A percentile compares a stretch with the other conserved stretches of the same genome.
These are phyloP conservation scores for Rissa tridactyla DNA, from an alignment of 2,113 vertebrate genomes.

Conservation along the genomic window DNA sequence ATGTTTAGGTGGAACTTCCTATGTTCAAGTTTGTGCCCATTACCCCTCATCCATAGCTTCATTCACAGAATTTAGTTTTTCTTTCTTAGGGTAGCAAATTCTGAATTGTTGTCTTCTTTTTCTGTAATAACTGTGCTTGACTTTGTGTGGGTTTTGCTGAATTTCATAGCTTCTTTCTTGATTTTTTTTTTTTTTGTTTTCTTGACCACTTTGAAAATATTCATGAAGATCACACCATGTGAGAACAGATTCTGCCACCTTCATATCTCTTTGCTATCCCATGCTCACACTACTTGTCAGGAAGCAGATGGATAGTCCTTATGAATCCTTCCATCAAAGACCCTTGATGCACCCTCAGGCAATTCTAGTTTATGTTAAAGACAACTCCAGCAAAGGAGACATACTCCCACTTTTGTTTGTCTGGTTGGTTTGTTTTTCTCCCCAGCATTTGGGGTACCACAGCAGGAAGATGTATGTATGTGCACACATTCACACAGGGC, in stretches of 20 bases:
- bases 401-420: background rate
- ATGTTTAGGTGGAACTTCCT: too few relatives aligned
- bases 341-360: background rate
- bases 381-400: background rate
- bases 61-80: background rate
- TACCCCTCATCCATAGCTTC: background rate
- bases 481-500: too few relatives aligned
- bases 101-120: background rate
- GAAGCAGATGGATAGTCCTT: slow-evolving; percentile 28
- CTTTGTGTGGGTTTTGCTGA: background rate
- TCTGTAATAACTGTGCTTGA: background rate
- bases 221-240: background rate
- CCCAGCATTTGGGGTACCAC: background rate
- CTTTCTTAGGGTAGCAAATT: background rate
- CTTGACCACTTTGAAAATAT: background rate
- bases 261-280: background rate
- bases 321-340: slow-evolving; percentile 10
- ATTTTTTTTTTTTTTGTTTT: background rate
- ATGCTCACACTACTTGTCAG: slow-evolving; percentile 39
- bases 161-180: background rate
- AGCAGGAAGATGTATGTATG: background rate
- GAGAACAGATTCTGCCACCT: slow-evolving; percentile 29
- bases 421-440: background rate
- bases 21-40: too few relatives aligned
- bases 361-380: background rate